Base-by-base conservation (phyloP, 2,888 invertebrate species). In the Pecten maximus region DNA sequence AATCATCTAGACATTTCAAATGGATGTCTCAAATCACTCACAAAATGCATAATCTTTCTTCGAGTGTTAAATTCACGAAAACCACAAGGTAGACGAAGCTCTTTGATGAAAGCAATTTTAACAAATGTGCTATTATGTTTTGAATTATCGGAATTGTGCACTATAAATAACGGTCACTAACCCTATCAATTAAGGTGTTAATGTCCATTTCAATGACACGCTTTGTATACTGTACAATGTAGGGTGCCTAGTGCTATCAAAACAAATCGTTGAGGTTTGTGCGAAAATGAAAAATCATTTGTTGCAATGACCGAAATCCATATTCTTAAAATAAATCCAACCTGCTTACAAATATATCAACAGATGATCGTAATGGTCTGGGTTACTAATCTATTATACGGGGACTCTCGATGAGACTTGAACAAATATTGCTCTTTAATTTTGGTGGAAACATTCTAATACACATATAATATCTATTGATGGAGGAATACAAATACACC, bases 161-260 rank as follows among this genome's bases (percentile, higher is more conserved):
- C 2, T 28, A 35, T 28, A 28, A 28, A 74, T 74, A 74, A 35
- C 74, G 74, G 74, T 74, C 74, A 74, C 12, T 35, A 74, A 74
- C 74, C 74, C 23, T 60, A 74, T 74, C 74, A 74, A 74, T 74
- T 35, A 74, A 35, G 74, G 74, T 74, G 35, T 74, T 74, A 74
- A 74, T 74, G 35, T 74, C 23, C 74, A 74, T 74, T 74, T 74
- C 74, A 74, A 74, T 74, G 74, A 74, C 28, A 12, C 23, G 3
- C 74, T 23, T 74, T 74, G 35, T 74, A 35, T 12, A 6, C 0
- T 74, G 74, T 74, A 74, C 10, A 28, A 12, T 74, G n/a, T 0
- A 28, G 6, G 60, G 60, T 74, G 4, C 60, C 60, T 28, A 74
- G 35, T 35, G 28, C 28, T 74, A 35, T 35, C 74, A 35, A 8